Evolutionary conservation across 2,888 invertebrate genomes (phyloP), one percentile per base, ranked within the genome.

Genomic region (Blera fallax): DNA sequence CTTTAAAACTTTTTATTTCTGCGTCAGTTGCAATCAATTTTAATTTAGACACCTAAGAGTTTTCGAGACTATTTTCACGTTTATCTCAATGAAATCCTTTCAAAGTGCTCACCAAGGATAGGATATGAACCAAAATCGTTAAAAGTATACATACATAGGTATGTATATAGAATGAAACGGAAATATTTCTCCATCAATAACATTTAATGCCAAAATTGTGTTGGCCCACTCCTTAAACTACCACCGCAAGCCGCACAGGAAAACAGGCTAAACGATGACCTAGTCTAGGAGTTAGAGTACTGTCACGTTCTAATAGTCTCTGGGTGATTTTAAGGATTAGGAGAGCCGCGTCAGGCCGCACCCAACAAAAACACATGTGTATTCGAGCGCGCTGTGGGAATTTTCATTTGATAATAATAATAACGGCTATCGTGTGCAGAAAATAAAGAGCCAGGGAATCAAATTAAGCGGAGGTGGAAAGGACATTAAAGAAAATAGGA

Each of bases 111-210:
- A 14, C 58, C 67, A 67, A 67, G 67, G 67, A 58, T 29, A 6
- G 45, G 32, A 32, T 27, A 48, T 27, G 21, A 18, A 65, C 10
- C 34, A n/a, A 11, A 69, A 34, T 14, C 70, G 58, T 48, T 32
- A 60, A 54, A 50, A 24, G 54, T 18, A n/a, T n/a, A n/a, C n/a
- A n/a, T n/a, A n/a, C n/a, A n/a, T n/a, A n/a, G n/a, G n/a, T n/a
- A n/a, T n/a, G 73, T 60, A 52, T 18, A 21, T 24, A 50, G 14
- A 69, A n/a, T n/a, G 64, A 54, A 72, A 48, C 56, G 62, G 79
- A 72, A 72, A 64, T 64, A 72, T 79, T 48, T 72, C 64, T 64
- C 79, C 72, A 79, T 79, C 79, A 79, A 79, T 79, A 79, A 64
- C 70, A 50, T 56, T 79, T 79, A 79, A 65, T 79, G 79, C 37